These are phyloP conservation scores for Strix aluco DNA, from an alignment of 2,113 vertebrate species.

Conservation along the genomic window DNA sequence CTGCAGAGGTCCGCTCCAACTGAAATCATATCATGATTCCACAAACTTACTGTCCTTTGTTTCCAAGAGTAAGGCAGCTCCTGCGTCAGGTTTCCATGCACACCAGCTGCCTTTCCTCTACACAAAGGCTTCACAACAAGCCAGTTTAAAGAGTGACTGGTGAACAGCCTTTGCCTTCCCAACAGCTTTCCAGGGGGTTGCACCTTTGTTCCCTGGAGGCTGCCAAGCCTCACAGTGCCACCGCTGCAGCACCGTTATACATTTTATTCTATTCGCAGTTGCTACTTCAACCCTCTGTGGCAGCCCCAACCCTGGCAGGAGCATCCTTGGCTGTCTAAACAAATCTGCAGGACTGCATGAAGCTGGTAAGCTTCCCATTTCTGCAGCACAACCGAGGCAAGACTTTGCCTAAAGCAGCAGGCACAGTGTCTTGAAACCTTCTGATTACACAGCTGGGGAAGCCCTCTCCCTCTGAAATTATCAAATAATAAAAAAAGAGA, in stretches of 20 bases:
- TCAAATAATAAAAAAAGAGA: constrained; percentile 17
- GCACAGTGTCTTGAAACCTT: neutral
- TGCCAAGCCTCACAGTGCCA: neutral
- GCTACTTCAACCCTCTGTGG: neutral
- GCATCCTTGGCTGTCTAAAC: neutral
- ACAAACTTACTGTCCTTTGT: neutral
- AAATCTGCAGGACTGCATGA: neutral
- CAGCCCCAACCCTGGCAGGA: neutral
- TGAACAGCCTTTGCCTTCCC: neutral
- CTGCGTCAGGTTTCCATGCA: neutral
- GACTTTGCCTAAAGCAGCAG: neutral
- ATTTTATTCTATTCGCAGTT: neutral
- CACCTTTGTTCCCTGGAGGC: neutral
- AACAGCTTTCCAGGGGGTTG: neutral
- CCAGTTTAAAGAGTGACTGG: neutral
- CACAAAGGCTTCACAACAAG: neutral
- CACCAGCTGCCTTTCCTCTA: neutral
- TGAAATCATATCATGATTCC: accelerated
- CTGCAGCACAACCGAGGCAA: neutral
- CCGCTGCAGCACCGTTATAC: accelerated
- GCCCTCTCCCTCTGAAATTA: constrained; percentile 21
- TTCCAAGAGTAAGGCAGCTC: neutral
- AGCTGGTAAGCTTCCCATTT: neutral
- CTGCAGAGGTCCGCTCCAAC: neutral
- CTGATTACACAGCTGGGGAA: neutral